Evolutionary conservation across 2,797 vertebrate species (phyloP).

Genomic region (Varecia variegata): DNA sequence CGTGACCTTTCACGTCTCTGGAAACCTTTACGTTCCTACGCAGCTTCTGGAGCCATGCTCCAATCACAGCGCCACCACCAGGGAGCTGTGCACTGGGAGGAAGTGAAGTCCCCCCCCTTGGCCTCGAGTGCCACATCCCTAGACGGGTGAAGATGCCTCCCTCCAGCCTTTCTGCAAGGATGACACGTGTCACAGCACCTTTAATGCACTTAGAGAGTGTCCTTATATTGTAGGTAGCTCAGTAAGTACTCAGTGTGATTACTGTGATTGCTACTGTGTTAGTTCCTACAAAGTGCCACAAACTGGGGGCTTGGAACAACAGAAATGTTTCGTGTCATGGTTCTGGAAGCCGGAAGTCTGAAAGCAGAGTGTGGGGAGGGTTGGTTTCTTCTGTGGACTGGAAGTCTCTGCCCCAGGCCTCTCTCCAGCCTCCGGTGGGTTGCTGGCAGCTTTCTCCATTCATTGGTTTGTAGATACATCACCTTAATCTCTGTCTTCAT

Average conservation of each 20-base stretch:
- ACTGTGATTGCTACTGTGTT: background rate
- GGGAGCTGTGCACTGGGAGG: too few species aligned
- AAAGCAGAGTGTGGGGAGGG: background rate
- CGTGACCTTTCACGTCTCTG: background rate
- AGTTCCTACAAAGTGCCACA: too few species aligned
- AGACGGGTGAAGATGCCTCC: too few species aligned
- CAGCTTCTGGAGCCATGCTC: background rate
- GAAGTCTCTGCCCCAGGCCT: background rate
- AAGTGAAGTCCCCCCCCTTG: too few species aligned
- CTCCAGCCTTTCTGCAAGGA: background rate
- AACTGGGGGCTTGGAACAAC: background rate
- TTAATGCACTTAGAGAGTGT: background rate
- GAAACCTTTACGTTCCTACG: background rate
- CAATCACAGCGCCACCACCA: background rate
- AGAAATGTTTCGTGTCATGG: background rate
- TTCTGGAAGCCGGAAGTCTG: background rate
- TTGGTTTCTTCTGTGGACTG: background rate
- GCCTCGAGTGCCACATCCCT: background rate
- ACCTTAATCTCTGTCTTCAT: background rate
- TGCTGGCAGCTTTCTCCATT: background rate
- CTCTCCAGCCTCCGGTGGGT: background rate
- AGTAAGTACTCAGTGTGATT: background rate
- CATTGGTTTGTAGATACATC: background rate
- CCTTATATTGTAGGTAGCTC: background rate
- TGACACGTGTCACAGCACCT: accelerated